Base-by-base conservation (phyloP, 1,140 invertebrate species). In the Saccostrea echinata region DNA sequence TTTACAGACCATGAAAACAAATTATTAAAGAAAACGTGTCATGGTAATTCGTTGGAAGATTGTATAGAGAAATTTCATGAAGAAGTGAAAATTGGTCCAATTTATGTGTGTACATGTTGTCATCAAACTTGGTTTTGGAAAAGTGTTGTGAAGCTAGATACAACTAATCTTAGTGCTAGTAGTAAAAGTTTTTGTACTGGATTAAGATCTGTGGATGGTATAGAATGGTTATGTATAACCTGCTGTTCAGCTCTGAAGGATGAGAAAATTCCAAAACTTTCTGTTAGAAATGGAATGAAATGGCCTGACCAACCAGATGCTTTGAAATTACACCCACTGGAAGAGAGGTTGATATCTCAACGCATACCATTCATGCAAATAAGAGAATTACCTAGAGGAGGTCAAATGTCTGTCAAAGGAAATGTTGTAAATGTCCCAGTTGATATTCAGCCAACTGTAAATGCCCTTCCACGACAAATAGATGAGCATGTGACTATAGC, bases 51-150 rank as follows among this genome's bases (percentile, higher is more conserved):
- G 6, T 18, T 84, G n/a, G 51, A 53, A 18, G 9, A 84, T 12
- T 84, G 83, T 30, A 61, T 84, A 24, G 21, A 82, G n/a, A 87
- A 11, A 16, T 87, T 87, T 87, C 11, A 87, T 76, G 24, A 51
- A 24, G 30, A 87, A 68, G 30, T 84, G 21, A 51, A 64, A 51
- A 27, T 53, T 64, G 87, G 87, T 21, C 84, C 87, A 35, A 52
- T 80, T 24, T 88, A 86, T 88, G 84, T 88, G 24, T 90, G 90
- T 76, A 71, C 86, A 18, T 89, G 52, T 76, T 91, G 90, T 71
- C 33, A 85, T 61, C 88, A 91, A 80, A 88, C 88, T 61, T 91
- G 88, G 84, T 91, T 89, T 64, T 68, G 52, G 27, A 85, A 89
- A 55, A 86, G 80, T 61, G 84, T 91, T 27, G 24, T 52, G 18